Evolutionary conservation across 2,797 vertebrate genomes (phyloP).

Genomic region (Myoxocephalus aenaeus): DNA sequence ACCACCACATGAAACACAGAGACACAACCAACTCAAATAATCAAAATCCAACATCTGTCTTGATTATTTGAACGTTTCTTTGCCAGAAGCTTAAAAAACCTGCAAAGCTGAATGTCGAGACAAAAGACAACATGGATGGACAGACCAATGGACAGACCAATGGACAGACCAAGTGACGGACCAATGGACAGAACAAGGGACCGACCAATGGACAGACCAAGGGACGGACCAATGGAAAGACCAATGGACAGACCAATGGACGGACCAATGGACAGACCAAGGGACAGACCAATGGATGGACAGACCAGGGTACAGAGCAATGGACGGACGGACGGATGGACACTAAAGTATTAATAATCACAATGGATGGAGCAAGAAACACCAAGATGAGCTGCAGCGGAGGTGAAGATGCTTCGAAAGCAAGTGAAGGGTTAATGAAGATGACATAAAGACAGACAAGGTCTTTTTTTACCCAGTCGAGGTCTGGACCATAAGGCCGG

Average conservation of each 20-base stretch:
- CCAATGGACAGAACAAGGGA: background rate
- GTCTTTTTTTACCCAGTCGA: constrained; percentile 76
- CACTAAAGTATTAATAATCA: constrained; percentile 51
- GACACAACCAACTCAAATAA: constrained; percentile 49
- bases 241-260: constrained; percentile 17
- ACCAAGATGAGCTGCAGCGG: constrained; percentile 44
- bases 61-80: constrained; percentile 53
- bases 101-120: constrained; percentile 59
- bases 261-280: constrained; percentile 34
- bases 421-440: constrained; percentile 69
- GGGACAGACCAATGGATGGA: constrained; percentile 24
- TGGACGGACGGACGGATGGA: constrained; percentile 36
- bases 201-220: constrained; percentile 13
- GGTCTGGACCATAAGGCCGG: constrained; percentile 74
- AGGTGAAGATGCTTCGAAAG: constrained; percentile 40
- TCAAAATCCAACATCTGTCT: constrained; percentile 28
- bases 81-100: constrained; percentile 57
- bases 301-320: too few species aligned
- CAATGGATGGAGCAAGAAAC: constrained; percentile 54
- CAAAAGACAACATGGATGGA: constrained; percentile 23
- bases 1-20: constrained; percentile 28
- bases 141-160: constrained; percentile 38
- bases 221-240: constrained; percentile 37
- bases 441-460: constrained; percentile 45
- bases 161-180: background rate